Base-by-base conservation (phyloP, 2,888 invertebrate genomes). In the Cantharis flavilabris region DNA sequence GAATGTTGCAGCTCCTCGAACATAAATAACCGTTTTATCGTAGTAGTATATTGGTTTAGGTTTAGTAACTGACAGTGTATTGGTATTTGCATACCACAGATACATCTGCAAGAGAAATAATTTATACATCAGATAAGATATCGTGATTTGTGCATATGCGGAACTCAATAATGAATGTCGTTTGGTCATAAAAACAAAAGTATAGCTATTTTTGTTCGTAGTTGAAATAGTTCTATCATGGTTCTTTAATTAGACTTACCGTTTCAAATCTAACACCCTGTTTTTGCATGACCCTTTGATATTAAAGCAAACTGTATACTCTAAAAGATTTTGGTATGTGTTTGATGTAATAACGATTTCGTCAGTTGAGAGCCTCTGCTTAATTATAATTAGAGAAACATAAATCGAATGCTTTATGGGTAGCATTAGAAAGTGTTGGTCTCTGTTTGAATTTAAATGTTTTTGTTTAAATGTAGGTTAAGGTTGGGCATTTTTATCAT, bases 21-120 rank as follows among this genome's bases (percentile, higher is more conserved):
- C 82, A 82, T 82, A 82, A 82, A 82, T 82, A 82, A 82, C 80
- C 72, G 80, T 82, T 82, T 82, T 82, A 82, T 82, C 82, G 81
- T 62, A 71, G 76, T 71, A 72, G 72, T 81, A 73, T 82, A 81
- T 83, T 82, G 81, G 82, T 81, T 82, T 82, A 71, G 79, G 79
- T 76, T 81, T 81, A 80, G 81, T 80, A 81, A 82, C 82, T 83
- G 81, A 82, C 80, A 80, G 73, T 77, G 70, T 75, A 79, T 79
- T 75, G 78, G 79, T 80, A 79, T 82, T 81, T 82, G 81, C 79
- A 80, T 79, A 81, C 78, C 78, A 73, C 76, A 77, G 77, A 79
- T 81, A 82, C 81, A 81, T 77, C 80, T 73, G 79, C 79, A 82
- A 79, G 82, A 83, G 82, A 81, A 82, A 80, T 83, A 83, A 83